Evolutionary conservation across 1,140 invertebrate species (phyloP).

Genomic region (Aethina tumida): DNA sequence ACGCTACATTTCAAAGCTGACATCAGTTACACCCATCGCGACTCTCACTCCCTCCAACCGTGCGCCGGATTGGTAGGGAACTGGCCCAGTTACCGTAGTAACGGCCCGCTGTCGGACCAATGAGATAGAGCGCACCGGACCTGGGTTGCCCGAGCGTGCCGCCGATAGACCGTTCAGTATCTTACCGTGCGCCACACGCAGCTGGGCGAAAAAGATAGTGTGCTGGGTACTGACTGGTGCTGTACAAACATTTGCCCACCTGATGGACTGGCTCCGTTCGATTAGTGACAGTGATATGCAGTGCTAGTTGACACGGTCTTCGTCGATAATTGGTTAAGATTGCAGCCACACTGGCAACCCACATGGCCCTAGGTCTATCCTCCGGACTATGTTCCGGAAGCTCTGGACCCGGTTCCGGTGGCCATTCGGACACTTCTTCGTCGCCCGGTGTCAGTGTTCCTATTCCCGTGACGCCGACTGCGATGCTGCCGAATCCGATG

Average conservation of each 20-base stretch:
- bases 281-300: background rate
- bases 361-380: constrained; percentile 37
- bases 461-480: constrained; percentile 40
- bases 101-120: constrained; percentile 22
- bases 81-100: constrained; percentile 21
- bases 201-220: constrained; percentile 10
- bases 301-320: background rate
- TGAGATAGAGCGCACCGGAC: constrained; percentile 1
- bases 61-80: constrained; percentile 18
- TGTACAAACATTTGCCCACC: background rate
- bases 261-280: background rate
- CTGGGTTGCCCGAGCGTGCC: constrained; percentile 9
- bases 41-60: constrained; percentile 16
- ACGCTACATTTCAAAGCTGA: constrained; percentile 23
- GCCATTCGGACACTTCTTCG: constrained; percentile 35
- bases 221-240: constrained; percentile 7
- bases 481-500: constrained; percentile 60
- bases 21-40: constrained; percentile 18
- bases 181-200: constrained; percentile 18
- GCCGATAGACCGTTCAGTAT: constrained; percentile 17
- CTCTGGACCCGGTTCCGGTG: constrained; percentile 30
- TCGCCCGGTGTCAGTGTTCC: constrained; percentile 35
- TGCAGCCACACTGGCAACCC: constrained; percentile 30
- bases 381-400: constrained; percentile 33
- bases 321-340: constrained; percentile 11